These are phyloP conservation scores for Crotophaga sulcirostris DNA, from an alignment of 2,113 vertebrate species.

Conservation along the genomic window DNA sequence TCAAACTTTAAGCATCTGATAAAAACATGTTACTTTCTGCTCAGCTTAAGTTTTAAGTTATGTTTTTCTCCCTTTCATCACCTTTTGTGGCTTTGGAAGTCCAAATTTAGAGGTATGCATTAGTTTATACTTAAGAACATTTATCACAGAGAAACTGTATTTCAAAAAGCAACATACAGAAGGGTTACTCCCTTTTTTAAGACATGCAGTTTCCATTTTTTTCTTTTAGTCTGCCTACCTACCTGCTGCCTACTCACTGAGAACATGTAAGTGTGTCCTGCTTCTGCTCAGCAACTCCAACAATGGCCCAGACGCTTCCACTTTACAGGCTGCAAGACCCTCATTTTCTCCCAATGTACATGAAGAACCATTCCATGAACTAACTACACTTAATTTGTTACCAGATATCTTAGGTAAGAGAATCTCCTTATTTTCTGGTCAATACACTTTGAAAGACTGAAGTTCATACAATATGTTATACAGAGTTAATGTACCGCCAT, in stretches of 20 bases:
- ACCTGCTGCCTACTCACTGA: not conserved
- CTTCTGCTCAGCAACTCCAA: not conserved
- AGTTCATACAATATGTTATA: not conserved
- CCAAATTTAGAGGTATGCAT: not conserved
- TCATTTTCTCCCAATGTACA: not conserved
- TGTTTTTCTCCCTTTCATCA: not conserved
- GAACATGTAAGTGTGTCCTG: not conserved
- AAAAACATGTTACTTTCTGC: constrained; percentile 7
- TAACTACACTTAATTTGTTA: not conserved
- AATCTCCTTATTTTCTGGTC: not conserved
- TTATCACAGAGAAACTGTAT: not conserved
- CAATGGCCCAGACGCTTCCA: not conserved
- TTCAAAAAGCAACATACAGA: not conserved
- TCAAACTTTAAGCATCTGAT: constrained; percentile 34
- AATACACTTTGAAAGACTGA: not conserved
- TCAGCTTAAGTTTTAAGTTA: not conserved
- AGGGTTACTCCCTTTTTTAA: not conserved
- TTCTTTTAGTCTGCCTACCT: not conserved
- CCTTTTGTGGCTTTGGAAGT: not conserved
- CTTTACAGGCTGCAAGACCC: not conserved
- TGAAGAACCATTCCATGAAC: not conserved
- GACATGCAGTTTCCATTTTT: not conserved
- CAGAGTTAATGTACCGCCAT: not conserved
- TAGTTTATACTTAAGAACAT: not conserved
- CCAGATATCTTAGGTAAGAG: not conserved